phyloP scores from a whole-genome alignment of 1,140 invertebrate genomes.

The Platorchestia sp. region DNA sequence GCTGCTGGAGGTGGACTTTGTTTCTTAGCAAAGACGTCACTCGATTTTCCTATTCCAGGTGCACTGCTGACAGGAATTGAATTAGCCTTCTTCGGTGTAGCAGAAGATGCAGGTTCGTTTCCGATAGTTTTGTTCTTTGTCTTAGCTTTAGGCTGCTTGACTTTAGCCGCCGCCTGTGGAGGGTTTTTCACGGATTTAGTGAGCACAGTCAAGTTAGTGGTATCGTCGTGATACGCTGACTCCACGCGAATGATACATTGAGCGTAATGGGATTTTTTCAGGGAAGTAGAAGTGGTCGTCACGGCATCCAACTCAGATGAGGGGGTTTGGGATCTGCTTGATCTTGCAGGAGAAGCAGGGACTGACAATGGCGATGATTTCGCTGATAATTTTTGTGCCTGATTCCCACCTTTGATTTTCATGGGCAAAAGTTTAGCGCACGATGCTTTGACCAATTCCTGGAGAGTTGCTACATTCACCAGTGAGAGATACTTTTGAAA shows the following conservation, averaged over 20 bases:
- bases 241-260: background rate
- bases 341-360: background rate
- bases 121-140: background rate
- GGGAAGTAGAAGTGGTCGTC: background rate
- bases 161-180: background rate
- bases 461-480: background rate
- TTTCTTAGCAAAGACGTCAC: background rate
- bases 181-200: background rate
- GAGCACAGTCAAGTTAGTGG: background rate
- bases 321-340: background rate
- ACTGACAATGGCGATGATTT: background rate
- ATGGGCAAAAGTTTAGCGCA: background rate
- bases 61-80: background rate
- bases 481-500: background rate
- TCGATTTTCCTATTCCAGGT: background rate
- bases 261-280: background rate
- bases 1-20: background rate
- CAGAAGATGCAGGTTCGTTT: background rate
- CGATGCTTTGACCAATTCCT: background rate
- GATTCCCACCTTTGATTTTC: background rate
- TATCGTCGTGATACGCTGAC: background rate
- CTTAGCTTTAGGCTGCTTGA: background rate
- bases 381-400: background rate
- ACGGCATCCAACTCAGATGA: background rate
- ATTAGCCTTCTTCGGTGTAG: background rate